phyloP scores from a whole-genome alignment of 2,797 vertebrate species.

The Steatocranus sp. region DNA sequence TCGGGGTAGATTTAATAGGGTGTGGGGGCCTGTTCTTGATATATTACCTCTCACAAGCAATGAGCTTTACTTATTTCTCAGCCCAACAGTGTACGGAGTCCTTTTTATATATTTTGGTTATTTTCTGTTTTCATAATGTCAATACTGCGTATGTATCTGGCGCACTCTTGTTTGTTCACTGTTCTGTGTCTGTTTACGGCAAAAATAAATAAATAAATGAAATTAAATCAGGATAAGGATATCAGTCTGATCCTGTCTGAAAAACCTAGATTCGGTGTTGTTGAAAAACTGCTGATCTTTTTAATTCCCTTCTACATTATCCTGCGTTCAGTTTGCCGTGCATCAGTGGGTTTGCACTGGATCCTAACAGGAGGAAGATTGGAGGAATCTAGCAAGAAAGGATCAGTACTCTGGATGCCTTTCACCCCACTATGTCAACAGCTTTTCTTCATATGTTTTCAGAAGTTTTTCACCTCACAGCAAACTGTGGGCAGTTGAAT shows the following conservation, averaged over 20 bases:
- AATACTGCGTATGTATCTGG: not conserved
- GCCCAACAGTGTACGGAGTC: not conserved
- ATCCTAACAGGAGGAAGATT: fast-evolving
- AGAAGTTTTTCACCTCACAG: not conserved
- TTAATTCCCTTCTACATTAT: no score
- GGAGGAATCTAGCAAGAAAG: not conserved
- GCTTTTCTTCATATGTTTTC: not conserved
- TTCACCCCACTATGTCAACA: not conserved
- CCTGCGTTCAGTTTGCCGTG: not conserved
- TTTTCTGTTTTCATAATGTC: not conserved
- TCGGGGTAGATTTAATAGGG: not conserved
- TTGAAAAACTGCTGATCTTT: not conserved
- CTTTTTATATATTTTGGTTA: not conserved
- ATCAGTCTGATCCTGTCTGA: not conserved
- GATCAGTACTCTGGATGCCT: not conserved
- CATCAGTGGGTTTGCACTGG: not conserved
- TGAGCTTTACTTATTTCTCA: not conserved
- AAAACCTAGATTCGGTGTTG: not conserved
- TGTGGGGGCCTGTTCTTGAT: not conserved
- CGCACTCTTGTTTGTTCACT: not conserved
- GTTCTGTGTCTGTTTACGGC: not conserved
- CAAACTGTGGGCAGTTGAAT: not conserved
- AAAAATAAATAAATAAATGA: not conserved
- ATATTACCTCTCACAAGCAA: not conserved
- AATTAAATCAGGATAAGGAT: not conserved